Percentiles rank a stretch among this genome's conserved stretches.
Conservation (phyloP, 2,797 vertebrate species). For the Mormyrus hasselquistii region DNA sequence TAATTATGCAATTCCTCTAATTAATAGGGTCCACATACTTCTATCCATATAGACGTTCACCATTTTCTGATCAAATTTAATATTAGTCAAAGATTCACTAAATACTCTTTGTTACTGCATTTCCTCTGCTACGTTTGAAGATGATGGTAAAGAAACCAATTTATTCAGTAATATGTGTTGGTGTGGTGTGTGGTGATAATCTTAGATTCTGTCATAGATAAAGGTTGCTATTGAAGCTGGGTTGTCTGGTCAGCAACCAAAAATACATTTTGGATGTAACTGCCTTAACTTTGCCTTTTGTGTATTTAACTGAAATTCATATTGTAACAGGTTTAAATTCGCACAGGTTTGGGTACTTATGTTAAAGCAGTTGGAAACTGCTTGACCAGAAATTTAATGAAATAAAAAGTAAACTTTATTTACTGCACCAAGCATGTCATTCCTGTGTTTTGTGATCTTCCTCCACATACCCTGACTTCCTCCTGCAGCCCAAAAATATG, state of each 20-base stretch:
- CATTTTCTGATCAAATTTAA: background rate
- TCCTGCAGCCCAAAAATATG: background rate
- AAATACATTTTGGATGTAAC: background rate
- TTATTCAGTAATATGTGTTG: background rate
- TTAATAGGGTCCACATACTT: background rate
- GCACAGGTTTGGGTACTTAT: background rate
- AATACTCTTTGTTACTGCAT: background rate
- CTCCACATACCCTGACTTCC: background rate
- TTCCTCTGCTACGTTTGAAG: background rate
- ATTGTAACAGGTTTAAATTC: background rate
- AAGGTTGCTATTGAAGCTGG: background rate
- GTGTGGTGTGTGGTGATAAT: slow-evolving; percentile 1
- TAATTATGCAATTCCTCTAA: background rate
- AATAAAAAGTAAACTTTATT: background rate
- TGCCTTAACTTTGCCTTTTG: background rate
- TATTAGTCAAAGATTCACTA: background rate
- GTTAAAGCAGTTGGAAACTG: background rate
- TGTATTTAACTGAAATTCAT: background rate
- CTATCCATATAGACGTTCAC: background rate
- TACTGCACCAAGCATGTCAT: background rate
- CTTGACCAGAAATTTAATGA: background rate
- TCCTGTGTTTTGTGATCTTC: background rate
- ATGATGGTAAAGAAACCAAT: background rate
- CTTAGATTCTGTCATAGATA: background rate
- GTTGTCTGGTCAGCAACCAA: background rate